These are phyloP conservation scores for Xenentodon cancila DNA, from an alignment of 2,797 vertebrate species.

Conservation along the genomic window DNA sequence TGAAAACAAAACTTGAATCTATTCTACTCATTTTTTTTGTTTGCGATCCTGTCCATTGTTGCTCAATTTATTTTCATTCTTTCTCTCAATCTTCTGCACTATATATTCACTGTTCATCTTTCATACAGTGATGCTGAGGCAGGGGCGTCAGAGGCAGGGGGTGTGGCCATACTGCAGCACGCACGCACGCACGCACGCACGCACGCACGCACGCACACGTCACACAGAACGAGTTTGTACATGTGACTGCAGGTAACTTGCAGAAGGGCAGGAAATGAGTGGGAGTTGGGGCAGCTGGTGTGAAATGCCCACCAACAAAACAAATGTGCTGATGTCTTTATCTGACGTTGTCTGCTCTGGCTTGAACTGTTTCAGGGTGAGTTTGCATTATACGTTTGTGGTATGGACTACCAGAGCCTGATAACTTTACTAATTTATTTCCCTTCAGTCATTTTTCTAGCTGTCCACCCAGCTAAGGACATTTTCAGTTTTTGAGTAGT, in stretches of 20 bases:
- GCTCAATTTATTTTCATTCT: slow-evolving; percentile 28
- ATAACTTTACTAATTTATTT: background rate
- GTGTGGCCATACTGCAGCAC: slow-evolving; percentile 41
- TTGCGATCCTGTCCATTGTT: slow-evolving; percentile 35
- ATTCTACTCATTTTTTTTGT: slow-evolving; percentile 4
- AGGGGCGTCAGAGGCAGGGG: slow-evolving; percentile 70
- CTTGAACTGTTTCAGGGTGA: background rate
- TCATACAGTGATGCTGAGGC: slow-evolving; percentile 57
- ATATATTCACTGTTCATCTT: slow-evolving; percentile 42
- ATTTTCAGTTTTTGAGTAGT: too few species aligned
- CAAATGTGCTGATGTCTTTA: background rate
- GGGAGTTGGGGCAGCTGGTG: slow-evolving; percentile 4
- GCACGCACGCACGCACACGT: slow-evolving; percentile 39
- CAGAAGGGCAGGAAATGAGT: slow-evolving; percentile 33
- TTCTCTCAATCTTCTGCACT: slow-evolving; percentile 12
- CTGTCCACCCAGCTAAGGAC: too few species aligned
- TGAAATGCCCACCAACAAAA: slow-evolving; percentile 1
- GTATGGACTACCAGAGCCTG: background rate
- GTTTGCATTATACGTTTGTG: background rate
- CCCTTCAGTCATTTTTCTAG: too few species aligned
- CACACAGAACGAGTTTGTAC: slow-evolving; percentile 23
- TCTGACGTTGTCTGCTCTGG: background rate
- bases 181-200: too few species aligned
- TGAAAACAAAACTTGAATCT: background rate
- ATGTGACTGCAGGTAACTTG: slow-evolving; percentile 24